A percentile compares a stretch with the other conserved stretches of the same genome.
phyloP scores from a whole-genome alignment of 2,888 invertebrate genomes.

The Sericinus montela region DNA sequence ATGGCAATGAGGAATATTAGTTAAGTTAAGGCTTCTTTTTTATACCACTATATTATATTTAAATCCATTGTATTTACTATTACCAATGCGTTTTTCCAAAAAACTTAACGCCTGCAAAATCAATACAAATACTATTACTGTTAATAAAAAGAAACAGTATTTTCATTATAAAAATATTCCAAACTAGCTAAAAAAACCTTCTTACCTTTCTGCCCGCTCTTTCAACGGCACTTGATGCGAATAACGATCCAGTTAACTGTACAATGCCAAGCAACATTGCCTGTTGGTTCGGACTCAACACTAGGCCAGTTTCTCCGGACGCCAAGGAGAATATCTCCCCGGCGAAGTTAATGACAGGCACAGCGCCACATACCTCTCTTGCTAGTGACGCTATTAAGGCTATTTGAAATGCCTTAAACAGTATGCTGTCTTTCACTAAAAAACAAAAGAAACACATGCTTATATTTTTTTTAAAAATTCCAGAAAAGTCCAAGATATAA shows the following conservation, averaged over 20 bases:
- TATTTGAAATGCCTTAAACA: conserved; percentile 32
- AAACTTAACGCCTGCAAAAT: too few relatives aligned
- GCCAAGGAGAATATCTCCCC: conserved; percentile 33
- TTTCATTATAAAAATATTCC: too few relatives aligned
- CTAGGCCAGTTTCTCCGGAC: conserved; percentile 23
- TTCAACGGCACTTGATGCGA: conserved; percentile 32
- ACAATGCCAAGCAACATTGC: conserved; percentile 32
- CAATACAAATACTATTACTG: too few relatives aligned
- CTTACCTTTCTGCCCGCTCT: conserved; percentile 31
- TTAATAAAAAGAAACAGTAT: too few relatives aligned
- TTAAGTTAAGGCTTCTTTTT: too few relatives aligned
- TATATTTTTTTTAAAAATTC: too few relatives aligned
- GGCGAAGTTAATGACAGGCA: conserved; percentile 34
- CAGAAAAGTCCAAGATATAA: too few relatives aligned
- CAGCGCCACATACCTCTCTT: conserved; percentile 35
- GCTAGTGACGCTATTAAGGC: conserved; percentile 29
- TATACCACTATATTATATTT: too few relatives aligned
- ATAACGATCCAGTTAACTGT: conserved; percentile 27
- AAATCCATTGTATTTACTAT: too few relatives aligned
- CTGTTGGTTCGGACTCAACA: conserved; percentile 32
- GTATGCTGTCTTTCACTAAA: conserved; percentile 29
- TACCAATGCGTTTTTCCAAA: too few relatives aligned
- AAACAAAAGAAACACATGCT: conserved; percentile 12
- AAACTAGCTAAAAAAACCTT: too few relatives aligned
- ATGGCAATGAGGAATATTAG: too few relatives aligned